These are phyloP conservation scores for Drosophila mauritiana DNA, from an alignment of 1,140 invertebrate species.

Conservation along the genomic window DNA sequence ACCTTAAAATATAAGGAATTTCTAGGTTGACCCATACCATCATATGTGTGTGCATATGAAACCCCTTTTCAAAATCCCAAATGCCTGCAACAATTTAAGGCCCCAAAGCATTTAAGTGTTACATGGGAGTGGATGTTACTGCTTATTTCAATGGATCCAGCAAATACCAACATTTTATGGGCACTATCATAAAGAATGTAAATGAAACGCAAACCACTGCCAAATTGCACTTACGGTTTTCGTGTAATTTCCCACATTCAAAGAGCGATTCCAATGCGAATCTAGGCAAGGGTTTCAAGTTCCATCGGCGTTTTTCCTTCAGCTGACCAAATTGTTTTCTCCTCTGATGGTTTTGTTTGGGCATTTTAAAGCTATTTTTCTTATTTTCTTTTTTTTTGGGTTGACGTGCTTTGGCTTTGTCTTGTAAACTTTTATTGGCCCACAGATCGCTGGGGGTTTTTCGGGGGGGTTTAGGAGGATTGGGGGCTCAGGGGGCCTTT, in stretches of 20 bases:
- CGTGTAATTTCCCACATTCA: constrained; percentile 16
- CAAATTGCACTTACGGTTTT: constrained; percentile 18
- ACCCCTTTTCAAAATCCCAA: neutral
- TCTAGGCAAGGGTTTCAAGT: constrained; percentile 34
- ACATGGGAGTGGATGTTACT: neutral
- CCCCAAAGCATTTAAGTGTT: neutral
- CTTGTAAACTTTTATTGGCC: constrained; percentile 82
- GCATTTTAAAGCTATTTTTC: constrained; percentile 5
- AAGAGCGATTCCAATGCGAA: constrained; percentile 25
- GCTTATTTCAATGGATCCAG: constrained; percentile 1
- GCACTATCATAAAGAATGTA: constrained; percentile 16
- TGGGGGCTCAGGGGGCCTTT: constrained; percentile 28
- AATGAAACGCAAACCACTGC: constrained; percentile 2
- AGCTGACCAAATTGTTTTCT: constrained; percentile 37
- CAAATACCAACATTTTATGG: constrained; percentile 23
- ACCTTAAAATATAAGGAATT: too few species aligned
- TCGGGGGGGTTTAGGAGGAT: neutral
- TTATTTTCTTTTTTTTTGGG: constrained; percentile 22
- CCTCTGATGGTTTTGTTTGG: constrained; percentile 35
- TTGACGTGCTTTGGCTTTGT: constrained; percentile 35
- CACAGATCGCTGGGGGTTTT: constrained; percentile 17
- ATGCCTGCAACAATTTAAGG: constrained; percentile 4
- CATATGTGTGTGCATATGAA: too few species aligned
- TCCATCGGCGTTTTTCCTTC: constrained; percentile 20
- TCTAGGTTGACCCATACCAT: too few species aligned